phyloP scores from a whole-genome alignment of 2,888 invertebrate species.

The Lepidonotus clava region DNA sequence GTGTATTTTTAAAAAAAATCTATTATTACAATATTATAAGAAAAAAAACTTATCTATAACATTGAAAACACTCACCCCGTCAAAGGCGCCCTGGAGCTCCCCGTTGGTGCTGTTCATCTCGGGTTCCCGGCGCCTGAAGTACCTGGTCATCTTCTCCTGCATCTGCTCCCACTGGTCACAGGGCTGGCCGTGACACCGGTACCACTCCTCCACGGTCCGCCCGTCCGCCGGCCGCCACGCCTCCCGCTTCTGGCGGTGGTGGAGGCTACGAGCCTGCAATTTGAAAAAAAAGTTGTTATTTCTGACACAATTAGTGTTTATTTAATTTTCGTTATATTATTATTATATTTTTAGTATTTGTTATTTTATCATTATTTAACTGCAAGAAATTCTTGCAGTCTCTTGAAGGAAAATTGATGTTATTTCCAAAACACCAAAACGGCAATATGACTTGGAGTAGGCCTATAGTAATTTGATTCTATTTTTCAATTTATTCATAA shows the following conservation, averaged over 20 bases:
- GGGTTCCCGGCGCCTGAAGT: neutral
- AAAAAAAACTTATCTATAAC: neutral
- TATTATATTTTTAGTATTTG: too few species aligned
- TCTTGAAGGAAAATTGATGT: too few species aligned
- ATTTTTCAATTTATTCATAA: too few species aligned
- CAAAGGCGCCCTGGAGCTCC: neutral
- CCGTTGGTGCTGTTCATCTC: neutral
- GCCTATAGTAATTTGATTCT: too few species aligned
- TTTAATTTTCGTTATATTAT: too few species aligned
- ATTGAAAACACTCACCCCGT: neutral
- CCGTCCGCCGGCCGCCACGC: constrained; percentile 24
- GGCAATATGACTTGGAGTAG: too few species aligned
- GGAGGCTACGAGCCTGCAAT: constrained; percentile 3
- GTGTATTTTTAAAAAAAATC: too few species aligned
- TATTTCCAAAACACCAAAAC: too few species aligned
- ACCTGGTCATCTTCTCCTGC: neutral
- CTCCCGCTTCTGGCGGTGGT: constrained; percentile 3
- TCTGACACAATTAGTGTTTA: too few species aligned
- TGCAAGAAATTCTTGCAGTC: too few species aligned
- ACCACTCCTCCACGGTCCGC: constrained; percentile 4
- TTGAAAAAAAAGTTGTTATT: too few species aligned
- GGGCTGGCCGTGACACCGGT: constrained; percentile 31
- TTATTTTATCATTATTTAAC: too few species aligned
- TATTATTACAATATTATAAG: neutral
- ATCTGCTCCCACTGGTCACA: constrained; percentile 31